These are phyloP conservation scores for Hippoglossus stenolepis DNA, from an alignment of 2,113 vertebrate species.

Conservation along the genomic window DNA sequence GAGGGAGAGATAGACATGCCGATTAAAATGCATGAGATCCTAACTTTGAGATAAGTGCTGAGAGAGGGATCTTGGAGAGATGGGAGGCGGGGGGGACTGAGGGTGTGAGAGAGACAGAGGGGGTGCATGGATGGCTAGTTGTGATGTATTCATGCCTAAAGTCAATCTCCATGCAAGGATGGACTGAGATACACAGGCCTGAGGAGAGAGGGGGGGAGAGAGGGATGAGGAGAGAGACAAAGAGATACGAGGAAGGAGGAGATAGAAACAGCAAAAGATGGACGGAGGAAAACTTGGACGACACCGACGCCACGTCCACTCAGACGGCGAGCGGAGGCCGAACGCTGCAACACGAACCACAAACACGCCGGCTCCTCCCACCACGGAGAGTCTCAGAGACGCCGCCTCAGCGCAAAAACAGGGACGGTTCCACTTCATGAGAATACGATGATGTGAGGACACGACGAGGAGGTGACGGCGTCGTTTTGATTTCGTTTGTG, in stretches of 20 bases:
- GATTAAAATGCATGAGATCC: conserved; percentile 81
- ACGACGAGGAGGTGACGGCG: no score
- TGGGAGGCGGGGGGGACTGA: no score
- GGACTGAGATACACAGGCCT: conserved; percentile 62
- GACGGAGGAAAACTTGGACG: no score
- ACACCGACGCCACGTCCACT: no score
- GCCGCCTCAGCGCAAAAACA: not conserved
- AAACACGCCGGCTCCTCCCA: no score
- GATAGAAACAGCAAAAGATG: not conserved
- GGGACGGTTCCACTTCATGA: no score
- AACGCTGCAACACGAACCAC: no score
- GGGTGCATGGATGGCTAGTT: conserved; percentile 67
- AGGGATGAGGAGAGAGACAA: not conserved
- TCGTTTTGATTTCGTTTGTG: no score
- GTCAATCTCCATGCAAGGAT: conserved; percentile 75
- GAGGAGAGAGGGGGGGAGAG: conserved; percentile 38
- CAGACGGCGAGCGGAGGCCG: not conserved
- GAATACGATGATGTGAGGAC: no score
- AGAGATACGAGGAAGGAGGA: not conserved
- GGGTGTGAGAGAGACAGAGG: not conserved
- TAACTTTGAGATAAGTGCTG: conserved; percentile 77
- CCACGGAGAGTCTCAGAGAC: not conserved
- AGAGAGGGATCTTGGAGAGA: conserved; percentile 66
- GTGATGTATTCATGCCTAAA: conserved; percentile 68
- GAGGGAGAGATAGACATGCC: conserved; percentile 56